These are phyloP conservation scores for Dendrocincla tyrannina DNA, from an alignment of 2,797 vertebrate genomes.

Conservation along the genomic window DNA sequence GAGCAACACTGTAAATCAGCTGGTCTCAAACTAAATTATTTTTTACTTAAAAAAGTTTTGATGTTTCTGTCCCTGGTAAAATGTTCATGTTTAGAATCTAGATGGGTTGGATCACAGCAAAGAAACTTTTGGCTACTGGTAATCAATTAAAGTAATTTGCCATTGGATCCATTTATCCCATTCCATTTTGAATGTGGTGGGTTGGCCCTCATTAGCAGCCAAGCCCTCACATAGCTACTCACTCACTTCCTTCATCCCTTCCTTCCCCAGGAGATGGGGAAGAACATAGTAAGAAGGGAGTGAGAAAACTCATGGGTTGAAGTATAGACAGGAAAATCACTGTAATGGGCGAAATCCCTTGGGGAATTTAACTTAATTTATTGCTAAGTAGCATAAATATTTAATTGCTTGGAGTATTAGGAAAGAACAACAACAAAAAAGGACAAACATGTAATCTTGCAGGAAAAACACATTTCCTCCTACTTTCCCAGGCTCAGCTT, in stretches of 20 bases:
- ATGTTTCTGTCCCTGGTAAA: not conserved
- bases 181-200: not conserved
- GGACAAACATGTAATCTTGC: not conserved
- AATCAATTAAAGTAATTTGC: slow-evolving; percentile 4
- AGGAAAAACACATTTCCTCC: not conserved
- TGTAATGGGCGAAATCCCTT: not conserved
- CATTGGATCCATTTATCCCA: not conserved
- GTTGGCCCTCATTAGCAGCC: not conserved
- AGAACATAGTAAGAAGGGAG: not conserved
- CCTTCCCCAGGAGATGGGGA: not conserved
- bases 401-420: not conserved
- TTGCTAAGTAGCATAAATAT: not conserved
- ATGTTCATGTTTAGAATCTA: not conserved
- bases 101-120: not conserved
- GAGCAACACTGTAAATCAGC: not conserved
- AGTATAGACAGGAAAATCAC: not conserved
- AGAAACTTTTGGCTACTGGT: not conserved
- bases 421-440: not conserved
- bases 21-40: not conserved
- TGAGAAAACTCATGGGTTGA: not conserved
- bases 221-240: not conserved
- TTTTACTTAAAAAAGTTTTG: not conserved
- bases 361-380: not conserved
- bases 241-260: not conserved
- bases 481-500: not conserved